Percentiles rank a stretch among this genome's conserved stretches.
These are phyloP conservation scores for Aporrectodea caliginosa DNA, from an alignment of 1,140 invertebrate species.

Conservation along the genomic window DNA sequence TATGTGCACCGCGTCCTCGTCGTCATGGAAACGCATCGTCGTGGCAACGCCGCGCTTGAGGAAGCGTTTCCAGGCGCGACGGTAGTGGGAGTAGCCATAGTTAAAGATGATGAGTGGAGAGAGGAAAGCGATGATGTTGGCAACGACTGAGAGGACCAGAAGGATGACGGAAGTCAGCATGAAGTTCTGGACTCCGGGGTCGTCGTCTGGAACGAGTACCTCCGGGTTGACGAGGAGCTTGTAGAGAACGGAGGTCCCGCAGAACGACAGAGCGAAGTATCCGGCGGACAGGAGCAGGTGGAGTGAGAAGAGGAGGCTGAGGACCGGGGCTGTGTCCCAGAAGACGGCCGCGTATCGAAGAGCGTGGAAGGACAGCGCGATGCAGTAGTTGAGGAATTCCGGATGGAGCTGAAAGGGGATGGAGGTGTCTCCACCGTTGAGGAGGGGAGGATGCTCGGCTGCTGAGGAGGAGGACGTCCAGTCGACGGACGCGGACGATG, in stretches of 20 bases:
- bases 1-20: conserved; percentile 12
- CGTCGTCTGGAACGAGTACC: not conserved
- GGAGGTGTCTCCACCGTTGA: not conserved
- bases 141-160: conserved; percentile 38
- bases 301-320: conserved; percentile 41
- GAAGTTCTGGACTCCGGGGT: conserved; percentile 33
- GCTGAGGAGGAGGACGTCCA: conserved; percentile 14
- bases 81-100: conserved; percentile 43
- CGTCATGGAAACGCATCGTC: conserved; percentile 29
- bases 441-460: conserved; percentile 31
- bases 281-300: conserved; percentile 40
- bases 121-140: conserved; percentile 37
- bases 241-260: conserved; percentile 40
- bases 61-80: conserved; percentile 41
- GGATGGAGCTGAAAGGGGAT: conserved; percentile 27
- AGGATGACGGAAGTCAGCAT: conserved; percentile 32
- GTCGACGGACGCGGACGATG: not conserved
- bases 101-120: conserved; percentile 43
- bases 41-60: conserved; percentile 37
- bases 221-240: conserved; percentile 38
- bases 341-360: conserved; percentile 45
- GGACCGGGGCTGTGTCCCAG: conserved; percentile 46
- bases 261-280: conserved; percentile 39
- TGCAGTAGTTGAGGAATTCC: conserved; percentile 43
- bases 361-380: conserved; percentile 39